phyloP scores from a whole-genome alignment of 2,888 invertebrate species.

The Protophormia terraenovae region DNA sequence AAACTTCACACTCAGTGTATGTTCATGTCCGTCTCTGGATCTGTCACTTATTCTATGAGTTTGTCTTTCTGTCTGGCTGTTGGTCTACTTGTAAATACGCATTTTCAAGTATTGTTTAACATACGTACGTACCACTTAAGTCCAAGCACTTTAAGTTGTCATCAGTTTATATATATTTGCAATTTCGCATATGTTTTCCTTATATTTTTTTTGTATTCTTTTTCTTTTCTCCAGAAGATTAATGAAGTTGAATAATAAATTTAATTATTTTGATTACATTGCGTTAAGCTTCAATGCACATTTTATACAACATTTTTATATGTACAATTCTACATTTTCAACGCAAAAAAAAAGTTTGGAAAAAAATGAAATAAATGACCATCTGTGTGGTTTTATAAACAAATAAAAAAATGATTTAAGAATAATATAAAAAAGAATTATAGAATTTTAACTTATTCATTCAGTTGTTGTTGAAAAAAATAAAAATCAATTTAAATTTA shows the following conservation, averaged over 20 bases:
- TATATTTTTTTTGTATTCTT: not conserved
- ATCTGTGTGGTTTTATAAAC: constrained; percentile 46
- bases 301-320: not conserved
- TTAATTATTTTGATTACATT: constrained; percentile 73
- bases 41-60: not conserved
- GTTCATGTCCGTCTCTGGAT: no score
- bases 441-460: constrained; percentile 10
- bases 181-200: not conserved
- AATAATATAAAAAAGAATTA: not conserved
- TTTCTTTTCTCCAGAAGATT: constrained; percentile 65
- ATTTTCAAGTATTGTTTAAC: not conserved
- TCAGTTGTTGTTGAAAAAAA: not conserved
- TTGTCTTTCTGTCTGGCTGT: not conserved
- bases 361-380: not conserved
- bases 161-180: constrained; percentile 4
- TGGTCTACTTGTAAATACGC: not conserved
- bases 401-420: constrained; percentile 14
- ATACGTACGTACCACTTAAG: not conserved
- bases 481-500: constrained; percentile 2
- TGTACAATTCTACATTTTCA: not conserved
- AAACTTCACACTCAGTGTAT: not conserved
- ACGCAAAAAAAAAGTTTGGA: not conserved
- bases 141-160: constrained; percentile 34
- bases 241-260: constrained; percentile 74
- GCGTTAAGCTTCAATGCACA: constrained; percentile 49